Evolutionary conservation across 1,140 invertebrate genomes (phyloP).

Genomic region (Elymnias hypermnestra): DNA sequence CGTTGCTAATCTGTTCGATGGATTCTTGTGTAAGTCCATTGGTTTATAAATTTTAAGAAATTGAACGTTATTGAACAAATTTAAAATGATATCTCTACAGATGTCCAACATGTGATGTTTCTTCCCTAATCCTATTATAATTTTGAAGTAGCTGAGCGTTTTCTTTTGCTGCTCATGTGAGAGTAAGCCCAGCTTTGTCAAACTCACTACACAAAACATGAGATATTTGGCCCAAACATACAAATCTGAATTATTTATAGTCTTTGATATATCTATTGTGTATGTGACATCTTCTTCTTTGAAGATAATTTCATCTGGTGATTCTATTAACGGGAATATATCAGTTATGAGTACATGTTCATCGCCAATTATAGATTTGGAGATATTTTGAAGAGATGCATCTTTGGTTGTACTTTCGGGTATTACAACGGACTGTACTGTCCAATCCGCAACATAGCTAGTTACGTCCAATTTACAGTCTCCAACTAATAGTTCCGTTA

Average conservation of each 20-base stretch:
- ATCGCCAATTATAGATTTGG: constrained; percentile 48
- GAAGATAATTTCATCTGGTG: constrained; percentile 32
- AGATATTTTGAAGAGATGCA: constrained; percentile 38
- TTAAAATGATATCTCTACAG: constrained; percentile 43
- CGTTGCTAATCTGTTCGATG: constrained; percentile 59
- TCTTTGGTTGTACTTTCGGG: constrained; percentile 42
- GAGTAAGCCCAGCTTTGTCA: constrained; percentile 46
- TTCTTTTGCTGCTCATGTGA: constrained; percentile 39
- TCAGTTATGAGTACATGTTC: constrained; percentile 34
- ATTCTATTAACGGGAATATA: constrained; percentile 43
- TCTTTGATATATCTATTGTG: constrained; percentile 30
- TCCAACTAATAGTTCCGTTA: constrained; percentile 59
- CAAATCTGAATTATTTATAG: constrained; percentile 52
- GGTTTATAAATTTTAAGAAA: constrained; percentile 77
- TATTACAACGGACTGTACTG: constrained; percentile 37
- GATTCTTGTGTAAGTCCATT: constrained; percentile 50
- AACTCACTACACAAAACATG: constrained; percentile 54
- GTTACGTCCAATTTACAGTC: constrained; percentile 56
- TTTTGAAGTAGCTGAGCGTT: constrained; percentile 42
- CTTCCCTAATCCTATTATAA: constrained; percentile 42
- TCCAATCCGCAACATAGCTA: constrained; percentile 61
- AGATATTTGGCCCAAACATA: constrained; percentile 64
- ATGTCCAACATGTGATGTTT: constrained; percentile 41
- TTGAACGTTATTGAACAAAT: constrained; percentile 73
- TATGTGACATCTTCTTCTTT: constrained; percentile 29